These are phyloP conservation scores for Exephanes ischioxanthus DNA, from an alignment of 2,888 invertebrate genomes.

Conservation along the genomic window DNA sequence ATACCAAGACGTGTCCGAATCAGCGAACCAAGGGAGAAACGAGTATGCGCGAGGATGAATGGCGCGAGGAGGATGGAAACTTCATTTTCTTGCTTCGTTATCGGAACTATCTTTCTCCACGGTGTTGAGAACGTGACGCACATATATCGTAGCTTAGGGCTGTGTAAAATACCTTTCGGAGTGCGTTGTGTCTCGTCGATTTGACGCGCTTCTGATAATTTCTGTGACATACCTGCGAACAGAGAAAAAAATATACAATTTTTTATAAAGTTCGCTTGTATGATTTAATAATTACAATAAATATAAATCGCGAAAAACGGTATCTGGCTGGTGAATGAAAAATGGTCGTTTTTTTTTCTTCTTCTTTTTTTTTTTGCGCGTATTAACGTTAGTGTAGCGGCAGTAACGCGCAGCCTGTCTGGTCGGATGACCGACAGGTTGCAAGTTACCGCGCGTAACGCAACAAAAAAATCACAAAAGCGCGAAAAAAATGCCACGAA, in stretches of 20 bases:
- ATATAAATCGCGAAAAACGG: background rate
- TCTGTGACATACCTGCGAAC: conserved; percentile 74
- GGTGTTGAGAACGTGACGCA: conserved; percentile 15
- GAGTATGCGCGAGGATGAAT: background rate
- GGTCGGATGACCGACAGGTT: conserved; percentile 10
- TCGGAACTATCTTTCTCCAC: background rate
- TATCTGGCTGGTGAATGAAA: conserved; percentile 7
- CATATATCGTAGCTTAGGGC: background rate
- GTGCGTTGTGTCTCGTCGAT: background rate
- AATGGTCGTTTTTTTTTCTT: background rate
- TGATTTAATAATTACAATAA: conserved; percentile 19
- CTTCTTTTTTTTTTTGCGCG: conserved; percentile 7
- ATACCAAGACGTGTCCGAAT: conserved; percentile 54
- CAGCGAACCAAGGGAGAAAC: conserved; percentile 44
- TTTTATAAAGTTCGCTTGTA: conserved; percentile 28
- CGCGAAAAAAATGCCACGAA: conserved; percentile 11
- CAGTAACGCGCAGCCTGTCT: conserved; percentile 4
- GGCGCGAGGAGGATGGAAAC: background rate
- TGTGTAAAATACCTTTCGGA: conserved; percentile 36
- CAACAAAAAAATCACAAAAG: conserved; percentile 10
- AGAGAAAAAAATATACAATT: conserved; percentile 59
- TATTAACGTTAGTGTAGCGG: conserved; percentile 16
- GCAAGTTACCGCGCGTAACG: conserved; percentile 7
- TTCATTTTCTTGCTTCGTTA: conserved; percentile 34
- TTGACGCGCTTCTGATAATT: background rate